phyloP scores from a whole-genome alignment of 1,140 invertebrate genomes.

The Spodoptera litura region DNA sequence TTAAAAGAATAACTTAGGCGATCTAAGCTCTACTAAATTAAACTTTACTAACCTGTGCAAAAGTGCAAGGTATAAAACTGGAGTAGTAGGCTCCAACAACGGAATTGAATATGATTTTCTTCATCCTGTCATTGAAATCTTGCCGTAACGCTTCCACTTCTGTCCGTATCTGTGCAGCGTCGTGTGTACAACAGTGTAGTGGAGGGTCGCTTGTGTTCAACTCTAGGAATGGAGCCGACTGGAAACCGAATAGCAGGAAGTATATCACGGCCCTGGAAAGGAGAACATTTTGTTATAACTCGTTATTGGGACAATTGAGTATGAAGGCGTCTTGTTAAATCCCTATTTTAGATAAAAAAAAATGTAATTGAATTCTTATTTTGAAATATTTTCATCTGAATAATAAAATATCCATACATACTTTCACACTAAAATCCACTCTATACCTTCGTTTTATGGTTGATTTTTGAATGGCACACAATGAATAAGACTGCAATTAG shows the following conservation, averaged over 20 bases:
- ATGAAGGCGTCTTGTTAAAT: too few species aligned
- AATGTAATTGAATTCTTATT: too few species aligned
- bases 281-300: conserved; percentile 2
- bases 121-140: conserved; percentile 96
- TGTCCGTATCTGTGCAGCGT: conserved; percentile 90
- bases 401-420: too few species aligned
- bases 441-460: too few species aligned
- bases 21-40: too few species aligned
- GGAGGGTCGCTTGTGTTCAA: conserved; percentile 84
- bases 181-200: conserved; percentile 91
- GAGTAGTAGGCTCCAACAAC: conserved; percentile 96
- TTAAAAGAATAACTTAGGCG: too few species aligned
- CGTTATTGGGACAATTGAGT: too few species aligned
- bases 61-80: conserved; percentile 95
- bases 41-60: conserved; percentile 90
- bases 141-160: conserved; percentile 94
- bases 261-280: conserved; percentile 92
- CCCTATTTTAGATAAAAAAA: too few species aligned
- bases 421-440: too few species aligned
- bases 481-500: too few species aligned
- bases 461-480: too few species aligned
- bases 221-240: conserved; percentile 90
- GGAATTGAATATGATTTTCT: conserved; percentile 96
- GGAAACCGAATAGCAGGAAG: conserved; percentile 93
- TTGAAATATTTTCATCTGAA: too few species aligned